A percentile compares a stretch with the other conserved stretches of the same genome.
phyloP scores from a whole-genome alignment of 1,140 invertebrate species.

The Leptopilina boulardi region DNA sequence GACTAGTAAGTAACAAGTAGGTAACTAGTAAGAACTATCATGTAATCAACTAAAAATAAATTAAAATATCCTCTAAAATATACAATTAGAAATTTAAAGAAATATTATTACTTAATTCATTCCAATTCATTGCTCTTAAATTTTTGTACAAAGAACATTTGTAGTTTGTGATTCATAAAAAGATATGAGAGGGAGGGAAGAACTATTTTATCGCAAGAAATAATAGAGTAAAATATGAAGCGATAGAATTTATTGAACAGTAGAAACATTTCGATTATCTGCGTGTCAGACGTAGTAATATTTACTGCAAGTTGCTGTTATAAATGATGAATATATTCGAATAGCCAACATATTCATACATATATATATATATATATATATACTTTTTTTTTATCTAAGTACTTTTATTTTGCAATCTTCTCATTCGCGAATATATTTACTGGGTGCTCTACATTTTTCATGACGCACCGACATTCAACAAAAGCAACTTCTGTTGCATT shows the following conservation, averaged over 20 bases:
- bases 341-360: background rate
- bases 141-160: too few relatives aligned
- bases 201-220: too few relatives aligned
- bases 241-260: background rate
- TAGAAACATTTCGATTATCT: background rate
- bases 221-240: background rate
- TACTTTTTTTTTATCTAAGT: background rate
- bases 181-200: too few relatives aligned
- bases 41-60: too few relatives aligned
- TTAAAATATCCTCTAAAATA: too few relatives aligned
- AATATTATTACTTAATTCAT: too few relatives aligned
- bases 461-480: conserved; percentile 3
- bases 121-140: too few relatives aligned
- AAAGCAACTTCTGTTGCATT: background rate
- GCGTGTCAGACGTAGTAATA: background rate
- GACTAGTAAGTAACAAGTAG: too few relatives aligned
- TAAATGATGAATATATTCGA: conserved; percentile 6
- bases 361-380: background rate
- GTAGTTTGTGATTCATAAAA: too few relatives aligned
- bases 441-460: background rate
- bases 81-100: too few relatives aligned
- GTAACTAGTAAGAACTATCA: too few relatives aligned
- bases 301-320: conserved; percentile 9
- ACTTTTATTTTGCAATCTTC: background rate
- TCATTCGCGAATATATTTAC: conserved; percentile 14